Conservation (phyloP, 2,888 invertebrate genomes). For the Ormyrus thymus region DNA sequence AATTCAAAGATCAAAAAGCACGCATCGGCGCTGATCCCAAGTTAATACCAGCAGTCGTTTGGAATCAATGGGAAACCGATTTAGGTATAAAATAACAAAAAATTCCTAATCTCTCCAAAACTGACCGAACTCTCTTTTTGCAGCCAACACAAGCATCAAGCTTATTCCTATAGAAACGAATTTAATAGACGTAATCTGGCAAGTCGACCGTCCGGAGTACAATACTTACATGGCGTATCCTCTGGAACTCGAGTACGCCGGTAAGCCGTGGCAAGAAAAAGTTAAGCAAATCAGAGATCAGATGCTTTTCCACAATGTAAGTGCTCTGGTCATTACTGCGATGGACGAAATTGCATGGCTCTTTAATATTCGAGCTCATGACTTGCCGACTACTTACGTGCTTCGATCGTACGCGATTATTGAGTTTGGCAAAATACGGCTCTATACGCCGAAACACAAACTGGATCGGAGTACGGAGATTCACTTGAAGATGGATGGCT, state of each 20-base stretch:
- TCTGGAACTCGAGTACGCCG: conserved; percentile 78
- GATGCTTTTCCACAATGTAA: conserved; percentile 80
- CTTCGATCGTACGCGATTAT: conserved; percentile 86
- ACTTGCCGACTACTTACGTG: conserved; percentile 88
- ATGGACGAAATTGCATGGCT: conserved; percentile 93
- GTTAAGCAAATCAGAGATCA: conserved; percentile 81
- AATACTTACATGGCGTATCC: conserved; percentile 79
- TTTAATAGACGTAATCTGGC: conserved; percentile 88
- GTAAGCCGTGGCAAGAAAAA: conserved; percentile 86
- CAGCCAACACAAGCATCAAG: conserved; percentile 75
- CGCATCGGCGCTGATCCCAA: conserved; percentile 86
- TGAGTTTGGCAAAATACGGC: conserved; percentile 80
- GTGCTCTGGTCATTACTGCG: conserved; percentile 89
- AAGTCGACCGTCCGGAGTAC: conserved; percentile 78
- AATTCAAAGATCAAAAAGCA: conserved; percentile 72
- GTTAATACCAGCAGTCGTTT: conserved; percentile 81
- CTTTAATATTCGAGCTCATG: conserved; percentile 90
- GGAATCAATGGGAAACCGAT: conserved; percentile 80
- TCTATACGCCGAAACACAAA: conserved; percentile 84
- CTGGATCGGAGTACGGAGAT: conserved; percentile 74
- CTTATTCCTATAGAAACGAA: conserved; percentile 81
- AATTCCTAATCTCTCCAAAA: too few species aligned
- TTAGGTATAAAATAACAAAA: conserved; percentile 69
- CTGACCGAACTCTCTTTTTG: conserved; percentile 2
- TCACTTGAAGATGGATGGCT: conserved; percentile 78